Evolutionary conservation across 1,140 invertebrate genomes (phyloP).

Genomic region (Aleiodes sp.): DNA sequence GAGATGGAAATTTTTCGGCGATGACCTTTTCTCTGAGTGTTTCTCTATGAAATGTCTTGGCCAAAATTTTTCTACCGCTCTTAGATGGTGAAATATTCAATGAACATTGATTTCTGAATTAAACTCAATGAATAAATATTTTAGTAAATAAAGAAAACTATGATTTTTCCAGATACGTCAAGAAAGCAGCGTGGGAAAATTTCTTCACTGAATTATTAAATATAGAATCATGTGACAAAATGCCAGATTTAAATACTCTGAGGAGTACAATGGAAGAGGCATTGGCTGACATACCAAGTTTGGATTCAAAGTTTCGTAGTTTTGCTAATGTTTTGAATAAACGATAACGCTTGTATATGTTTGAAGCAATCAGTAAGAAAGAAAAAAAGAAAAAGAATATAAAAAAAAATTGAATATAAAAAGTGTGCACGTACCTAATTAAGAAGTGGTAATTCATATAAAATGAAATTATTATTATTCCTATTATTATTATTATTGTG

Average conservation of each 20-base stretch:
- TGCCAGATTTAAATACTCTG: slow-evolving; percentile 73
- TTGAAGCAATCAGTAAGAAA: slow-evolving; percentile 44
- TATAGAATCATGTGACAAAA: slow-evolving; percentile 74
- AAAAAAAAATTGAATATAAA: background rate
- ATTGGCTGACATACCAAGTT: slow-evolving; percentile 54
- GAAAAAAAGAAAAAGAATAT: background rate
- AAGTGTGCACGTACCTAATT: slow-evolving; percentile 14
- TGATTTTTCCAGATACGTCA: slow-evolving; percentile 74
- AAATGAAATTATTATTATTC: slow-evolving; percentile 34
- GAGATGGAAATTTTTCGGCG: background rate
- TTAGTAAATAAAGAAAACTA: too few relatives aligned
- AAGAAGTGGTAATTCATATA: background rate
- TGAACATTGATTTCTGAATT: too few relatives aligned
- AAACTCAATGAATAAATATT: too few relatives aligned
- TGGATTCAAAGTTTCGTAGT: slow-evolving; percentile 51
- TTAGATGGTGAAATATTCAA: too few relatives aligned
- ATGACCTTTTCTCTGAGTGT: background rate
- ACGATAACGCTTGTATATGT: slow-evolving; percentile 61
- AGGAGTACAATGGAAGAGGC: slow-evolving; percentile 71
- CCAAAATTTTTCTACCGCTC: background rate
- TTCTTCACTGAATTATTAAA: slow-evolving; percentile 75
- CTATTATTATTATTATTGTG: slow-evolving; percentile 53
- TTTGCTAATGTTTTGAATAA: slow-evolving; percentile 63
- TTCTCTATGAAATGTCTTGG: background rate
- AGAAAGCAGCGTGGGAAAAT: slow-evolving; percentile 72